Conservation (phyloP, 2,888 invertebrate species). For the Plebejus argus region DNA sequence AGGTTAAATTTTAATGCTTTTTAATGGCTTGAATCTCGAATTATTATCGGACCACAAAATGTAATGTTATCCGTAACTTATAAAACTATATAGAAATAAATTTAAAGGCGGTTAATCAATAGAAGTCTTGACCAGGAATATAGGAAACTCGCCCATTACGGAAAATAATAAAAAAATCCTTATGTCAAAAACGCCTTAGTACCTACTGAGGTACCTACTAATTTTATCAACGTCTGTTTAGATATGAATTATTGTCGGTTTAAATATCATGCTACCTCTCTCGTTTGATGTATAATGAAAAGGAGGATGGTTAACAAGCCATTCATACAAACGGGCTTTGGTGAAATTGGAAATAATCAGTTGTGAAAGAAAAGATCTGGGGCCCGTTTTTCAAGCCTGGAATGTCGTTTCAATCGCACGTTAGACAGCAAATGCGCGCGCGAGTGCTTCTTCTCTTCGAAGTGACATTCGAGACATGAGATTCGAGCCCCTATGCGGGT, state of each 20-base stretch:
- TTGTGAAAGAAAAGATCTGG: too few species aligned
- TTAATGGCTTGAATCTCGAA: background rate
- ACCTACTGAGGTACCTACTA: too few species aligned
- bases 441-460: too few species aligned
- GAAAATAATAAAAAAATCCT: background rate
- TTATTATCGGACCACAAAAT: conserved; percentile 16
- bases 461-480: too few species aligned
- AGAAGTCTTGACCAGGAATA: background rate
- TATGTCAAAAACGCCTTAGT: too few species aligned
- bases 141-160: background rate
- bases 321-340: background rate
- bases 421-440: too few species aligned
- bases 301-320: background rate
- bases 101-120: background rate
- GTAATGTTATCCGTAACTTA: conserved; percentile 7
- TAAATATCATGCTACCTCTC: too few species aligned
- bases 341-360: background rate
- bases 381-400: too few species aligned
- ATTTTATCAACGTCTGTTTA: too few species aligned
- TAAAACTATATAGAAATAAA: background rate
- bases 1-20: background rate
- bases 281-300: background rate
- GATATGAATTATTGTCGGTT: background rate
- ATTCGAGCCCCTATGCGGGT: background rate
- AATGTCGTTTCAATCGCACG: too few species aligned